Evolutionary conservation across 2,797 vertebrate genomes (phyloP).

Genomic region (Orestias chungarensis): DNA sequence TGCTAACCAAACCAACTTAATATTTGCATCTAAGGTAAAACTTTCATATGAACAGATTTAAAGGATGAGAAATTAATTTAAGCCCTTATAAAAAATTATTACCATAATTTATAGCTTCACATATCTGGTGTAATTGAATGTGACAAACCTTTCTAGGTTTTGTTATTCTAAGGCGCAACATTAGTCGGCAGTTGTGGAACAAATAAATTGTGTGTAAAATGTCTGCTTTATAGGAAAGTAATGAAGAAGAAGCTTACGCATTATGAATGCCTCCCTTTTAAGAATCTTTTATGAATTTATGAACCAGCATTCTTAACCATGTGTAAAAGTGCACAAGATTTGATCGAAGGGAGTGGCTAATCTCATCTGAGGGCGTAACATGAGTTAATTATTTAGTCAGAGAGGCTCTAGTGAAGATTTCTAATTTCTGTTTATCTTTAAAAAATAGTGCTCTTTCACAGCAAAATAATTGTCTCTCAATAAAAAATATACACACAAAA

Average conservation of each 20-base stretch:
- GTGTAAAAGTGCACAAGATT: background rate
- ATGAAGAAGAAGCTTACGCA: background rate
- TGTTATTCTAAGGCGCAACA: background rate
- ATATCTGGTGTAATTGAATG: too few relatives aligned
- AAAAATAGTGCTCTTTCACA: too few relatives aligned
- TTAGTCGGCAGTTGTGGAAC: background rate
- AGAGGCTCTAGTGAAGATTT: background rate
- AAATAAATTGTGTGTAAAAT: background rate
- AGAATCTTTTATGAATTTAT: background rate
- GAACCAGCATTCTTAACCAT: background rate
- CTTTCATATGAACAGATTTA: background rate
- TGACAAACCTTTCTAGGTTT: too few relatives aligned
- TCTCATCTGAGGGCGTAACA: background rate
- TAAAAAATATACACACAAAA: too few relatives aligned
- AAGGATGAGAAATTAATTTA: background rate
- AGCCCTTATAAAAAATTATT: background rate
- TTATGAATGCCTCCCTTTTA: background rate
- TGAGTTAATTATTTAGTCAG: background rate
- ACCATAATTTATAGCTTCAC: background rate
- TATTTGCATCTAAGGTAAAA: too few relatives aligned
- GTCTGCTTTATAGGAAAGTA: background rate
- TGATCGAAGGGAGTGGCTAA: background rate
- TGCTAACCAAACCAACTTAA: background rate
- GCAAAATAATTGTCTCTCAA: too few relatives aligned
- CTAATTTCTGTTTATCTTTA: background rate